A percentile compares a stretch with the other conserved stretches of the same genome.
phyloP scores from a whole-genome alignment of 2,113 vertebrate species.

The Psilopsiagon aymara region DNA sequence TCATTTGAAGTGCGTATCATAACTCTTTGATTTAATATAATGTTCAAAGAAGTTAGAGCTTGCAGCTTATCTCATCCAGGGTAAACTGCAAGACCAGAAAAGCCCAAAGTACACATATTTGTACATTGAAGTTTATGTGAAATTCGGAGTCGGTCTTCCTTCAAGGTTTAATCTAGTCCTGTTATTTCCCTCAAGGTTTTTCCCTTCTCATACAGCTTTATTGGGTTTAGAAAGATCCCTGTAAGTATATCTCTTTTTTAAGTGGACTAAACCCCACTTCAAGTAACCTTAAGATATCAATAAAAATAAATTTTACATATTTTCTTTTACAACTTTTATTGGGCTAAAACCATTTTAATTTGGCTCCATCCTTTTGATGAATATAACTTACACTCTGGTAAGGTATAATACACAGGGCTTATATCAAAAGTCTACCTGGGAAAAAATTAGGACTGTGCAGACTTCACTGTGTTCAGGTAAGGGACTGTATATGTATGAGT shows the following conservation, averaged over 20 bases:
- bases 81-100: neutral
- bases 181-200: constrained; percentile 44
- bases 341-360: neutral
- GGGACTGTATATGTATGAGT: neutral
- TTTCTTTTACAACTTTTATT: neutral
- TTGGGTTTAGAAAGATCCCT: neutral
- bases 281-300: neutral
- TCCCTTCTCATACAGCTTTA: neutral
- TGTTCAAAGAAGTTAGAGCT: neutral
- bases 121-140: neutral
- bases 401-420: neutral
- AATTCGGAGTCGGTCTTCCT: neutral
- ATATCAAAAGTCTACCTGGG: neutral
- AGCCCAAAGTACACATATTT: neutral
- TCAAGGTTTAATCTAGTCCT: constrained; percentile 7
- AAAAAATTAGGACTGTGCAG: neutral
- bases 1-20: neutral
- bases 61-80: neutral
- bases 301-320: neutral
- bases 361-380: neutral
- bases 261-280: neutral
- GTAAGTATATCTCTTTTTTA: neutral
- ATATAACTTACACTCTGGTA: neutral
- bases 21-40: neutral
- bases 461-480: neutral